Conservation (phyloP, 2,113 vertebrate species). For the Anhinga rufa region DNA sequence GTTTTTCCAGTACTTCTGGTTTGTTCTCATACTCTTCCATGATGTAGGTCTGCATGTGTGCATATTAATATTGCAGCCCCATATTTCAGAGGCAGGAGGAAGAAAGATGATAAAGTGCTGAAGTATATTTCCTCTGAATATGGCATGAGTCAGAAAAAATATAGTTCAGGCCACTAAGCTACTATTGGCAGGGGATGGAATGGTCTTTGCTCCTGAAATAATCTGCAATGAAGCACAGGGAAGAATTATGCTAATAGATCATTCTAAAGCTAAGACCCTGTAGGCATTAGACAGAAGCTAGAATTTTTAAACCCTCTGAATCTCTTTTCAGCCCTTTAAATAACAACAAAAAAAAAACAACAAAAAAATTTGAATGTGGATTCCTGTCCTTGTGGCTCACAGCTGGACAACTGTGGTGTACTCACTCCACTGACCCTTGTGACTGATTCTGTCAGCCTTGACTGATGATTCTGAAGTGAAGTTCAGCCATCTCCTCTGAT, state of each 20-base stretch:
- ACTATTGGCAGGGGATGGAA: background rate
- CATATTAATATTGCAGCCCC: background rate
- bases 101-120: background rate
- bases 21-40: background rate
- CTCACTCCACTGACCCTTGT: background rate
- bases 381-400: background rate
- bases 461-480: conserved; percentile 26
- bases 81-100: background rate
- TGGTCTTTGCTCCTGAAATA: background rate
- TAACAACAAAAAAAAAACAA: background rate
- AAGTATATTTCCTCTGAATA: background rate
- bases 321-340: background rate
- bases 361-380: background rate
- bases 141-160: background rate
- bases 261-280: background rate
- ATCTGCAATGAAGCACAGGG: background rate
- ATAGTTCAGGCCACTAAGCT: background rate
- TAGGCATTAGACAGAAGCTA: background rate
- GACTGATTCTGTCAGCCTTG: background rate
- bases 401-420: background rate
- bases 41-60: background rate
- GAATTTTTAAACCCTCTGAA: background rate
- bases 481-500: conserved; percentile 16
- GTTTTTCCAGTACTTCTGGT: background rate
- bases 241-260: background rate